Conservation (phyloP, 2,113 vertebrate species). For the Empidonax traillii region DNA sequence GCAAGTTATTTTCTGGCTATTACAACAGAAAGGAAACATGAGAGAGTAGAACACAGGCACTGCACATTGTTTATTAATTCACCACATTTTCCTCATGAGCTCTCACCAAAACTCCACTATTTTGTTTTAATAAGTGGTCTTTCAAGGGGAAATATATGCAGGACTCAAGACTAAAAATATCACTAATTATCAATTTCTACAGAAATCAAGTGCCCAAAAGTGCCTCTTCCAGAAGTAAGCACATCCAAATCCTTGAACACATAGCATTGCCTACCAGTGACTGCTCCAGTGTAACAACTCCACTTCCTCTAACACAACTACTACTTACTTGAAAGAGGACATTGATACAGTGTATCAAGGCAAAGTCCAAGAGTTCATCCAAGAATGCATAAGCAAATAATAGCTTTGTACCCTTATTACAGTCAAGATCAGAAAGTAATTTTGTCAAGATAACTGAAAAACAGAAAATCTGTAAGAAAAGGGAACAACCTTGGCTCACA, state of each 20-base stretch:
- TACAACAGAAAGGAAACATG: background rate
- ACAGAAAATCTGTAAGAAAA: background rate
- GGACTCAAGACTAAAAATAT: background rate
- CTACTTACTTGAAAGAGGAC: background rate
- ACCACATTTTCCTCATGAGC: background rate
- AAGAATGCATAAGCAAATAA: background rate
- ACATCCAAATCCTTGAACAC: background rate
- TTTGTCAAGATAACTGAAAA: background rate
- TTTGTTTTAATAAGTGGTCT: background rate
- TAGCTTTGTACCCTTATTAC: background rate
- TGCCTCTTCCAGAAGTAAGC: background rate
- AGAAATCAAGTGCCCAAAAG: background rate
- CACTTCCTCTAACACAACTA: background rate
- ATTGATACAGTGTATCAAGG: background rate
- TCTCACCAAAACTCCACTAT: background rate
- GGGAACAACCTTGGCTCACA: background rate
- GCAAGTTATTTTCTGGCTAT: background rate
- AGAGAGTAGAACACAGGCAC: background rate
- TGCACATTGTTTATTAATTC: background rate
- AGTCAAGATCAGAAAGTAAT: background rate
- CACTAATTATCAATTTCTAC: background rate
- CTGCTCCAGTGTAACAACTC: background rate
- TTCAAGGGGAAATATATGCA: background rate
- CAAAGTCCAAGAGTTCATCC: background rate
- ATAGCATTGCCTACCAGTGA: background rate